Evolutionary conservation across 2,888 invertebrate genomes (phyloP).

Genomic region (Hyalella azteca): DNA sequence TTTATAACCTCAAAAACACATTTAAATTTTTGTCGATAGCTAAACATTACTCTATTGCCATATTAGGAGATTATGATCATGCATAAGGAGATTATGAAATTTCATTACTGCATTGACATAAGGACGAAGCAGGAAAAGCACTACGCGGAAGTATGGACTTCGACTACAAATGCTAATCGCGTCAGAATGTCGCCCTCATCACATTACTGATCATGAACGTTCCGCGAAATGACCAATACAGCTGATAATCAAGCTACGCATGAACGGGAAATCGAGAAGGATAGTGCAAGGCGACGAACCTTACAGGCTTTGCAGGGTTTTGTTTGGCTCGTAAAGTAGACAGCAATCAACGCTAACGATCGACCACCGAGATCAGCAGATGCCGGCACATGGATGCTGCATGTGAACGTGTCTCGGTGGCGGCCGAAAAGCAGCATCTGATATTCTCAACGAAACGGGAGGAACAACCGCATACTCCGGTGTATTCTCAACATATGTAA

Average conservation of each 20-base stretch:
- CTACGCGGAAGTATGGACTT: too few relatives aligned
- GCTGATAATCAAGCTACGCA: slow-evolving; percentile 15
- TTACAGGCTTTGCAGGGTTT: slow-evolving; percentile 15
- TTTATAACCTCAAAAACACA: too few relatives aligned
- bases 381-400: background rate
- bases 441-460: too few relatives aligned
- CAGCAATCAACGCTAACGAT: slow-evolving; percentile 35
- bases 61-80: too few relatives aligned
- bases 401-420: background rate
- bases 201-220: slow-evolving; percentile 6
- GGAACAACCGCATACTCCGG: too few relatives aligned
- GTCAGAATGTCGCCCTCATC: background rate
- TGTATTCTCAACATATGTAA: too few relatives aligned
- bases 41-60: too few relatives aligned
- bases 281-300: slow-evolving; percentile 1
- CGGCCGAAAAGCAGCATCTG: background rate
- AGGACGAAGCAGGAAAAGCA: too few relatives aligned
- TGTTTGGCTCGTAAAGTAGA: slow-evolving; percentile 21
- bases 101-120: too few relatives aligned
- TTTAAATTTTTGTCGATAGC: too few relatives aligned
- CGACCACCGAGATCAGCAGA: slow-evolving; percentile 23
- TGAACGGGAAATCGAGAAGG: slow-evolving; percentile 10
- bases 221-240: slow-evolving; percentile 19
- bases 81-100: too few relatives aligned
- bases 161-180: slow-evolving; percentile 11